A percentile compares a stretch with the other conserved stretches of the same genome.
phyloP scores from a whole-genome alignment of 2,113 vertebrate genomes.

The Pollimyrus isidori region DNA sequence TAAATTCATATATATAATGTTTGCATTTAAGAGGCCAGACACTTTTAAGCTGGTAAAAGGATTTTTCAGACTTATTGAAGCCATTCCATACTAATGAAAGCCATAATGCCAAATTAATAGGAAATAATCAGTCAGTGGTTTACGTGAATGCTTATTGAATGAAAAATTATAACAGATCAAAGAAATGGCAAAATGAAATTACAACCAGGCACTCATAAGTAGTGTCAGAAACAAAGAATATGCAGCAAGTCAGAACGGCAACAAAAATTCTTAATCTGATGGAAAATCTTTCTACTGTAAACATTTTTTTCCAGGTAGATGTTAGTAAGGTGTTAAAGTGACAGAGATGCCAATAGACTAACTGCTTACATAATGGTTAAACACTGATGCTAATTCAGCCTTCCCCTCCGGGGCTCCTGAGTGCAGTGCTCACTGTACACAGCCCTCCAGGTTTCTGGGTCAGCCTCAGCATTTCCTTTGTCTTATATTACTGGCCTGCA shows the following conservation, averaged over 20 bases:
- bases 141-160: neutral
- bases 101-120: neutral
- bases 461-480: neutral
- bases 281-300: neutral
- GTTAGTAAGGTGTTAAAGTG: neutral
- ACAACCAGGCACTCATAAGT: neutral
- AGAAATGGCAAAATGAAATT: neutral
- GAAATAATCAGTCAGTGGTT: neutral
- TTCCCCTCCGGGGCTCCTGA: neutral
- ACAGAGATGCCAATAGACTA: neutral
- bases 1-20: neutral
- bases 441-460: neutral
- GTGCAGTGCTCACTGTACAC: neutral
- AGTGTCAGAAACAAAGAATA: neutral
- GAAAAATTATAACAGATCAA: neutral
- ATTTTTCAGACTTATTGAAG: neutral
- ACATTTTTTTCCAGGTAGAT: neutral
- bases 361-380: neutral
- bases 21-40: neutral
- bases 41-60: neutral
- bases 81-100: neutral
- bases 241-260: neutral
- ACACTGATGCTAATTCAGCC: neutral
- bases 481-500: slow-evolving; percentile 12
- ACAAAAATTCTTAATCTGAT: neutral